Evolutionary conservation across 2,888 invertebrate genomes (phyloP), one percentile per base, ranked within the genome.

Genomic region (Neria commutata): DNA sequence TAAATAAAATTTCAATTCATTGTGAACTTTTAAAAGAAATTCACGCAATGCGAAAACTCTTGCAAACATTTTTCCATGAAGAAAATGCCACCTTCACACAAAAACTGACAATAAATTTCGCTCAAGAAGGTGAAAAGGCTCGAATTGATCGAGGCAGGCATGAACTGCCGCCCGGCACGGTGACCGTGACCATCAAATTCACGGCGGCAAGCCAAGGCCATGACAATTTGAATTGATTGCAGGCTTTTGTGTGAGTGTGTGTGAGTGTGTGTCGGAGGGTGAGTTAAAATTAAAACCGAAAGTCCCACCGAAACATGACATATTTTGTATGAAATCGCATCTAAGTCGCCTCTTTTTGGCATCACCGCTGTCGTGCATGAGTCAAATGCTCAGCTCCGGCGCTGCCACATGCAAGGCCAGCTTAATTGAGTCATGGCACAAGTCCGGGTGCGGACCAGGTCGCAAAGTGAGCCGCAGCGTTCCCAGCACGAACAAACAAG

Each of bases 381-480:
- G n/a, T 37, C 37, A 37, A 37, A 37, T 37, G 37, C 37, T 4
- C 37, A 14, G 37, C 37, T 37, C 4, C 37, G 8, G 37, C n/a
- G 37, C 37, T 37, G 37, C 37, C n/a, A 14, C 37, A 6, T 37
- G n/a, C n/a, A 37, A n/a, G 4, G 4, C 37, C 4, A 23, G 42
- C 54, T 61, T 61, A 61, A 61, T 61, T 61, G 61, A 61, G 61
- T 58, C 57, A 61, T 61, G 54, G 58, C 58, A 34, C 47, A 46
- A 54, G 33, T 37, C 14, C 37, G 37, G 37, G 29, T 5, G 11
- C 29, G 6, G 6, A 11, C 29, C 5, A 26, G 29, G 24, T 8
- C 25, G 19, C 25, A 45, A 45, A 42, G 29, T 37, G 16, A 49
- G n/a, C 50, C 17, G 25, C 40, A 46, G 29, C 29, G 11, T n/a